A percentile compares a stretch with the other conserved stretches of the same genome.
Conservation (phyloP, 2,113 vertebrate genomes). For the Tetrax tetrax region DNA sequence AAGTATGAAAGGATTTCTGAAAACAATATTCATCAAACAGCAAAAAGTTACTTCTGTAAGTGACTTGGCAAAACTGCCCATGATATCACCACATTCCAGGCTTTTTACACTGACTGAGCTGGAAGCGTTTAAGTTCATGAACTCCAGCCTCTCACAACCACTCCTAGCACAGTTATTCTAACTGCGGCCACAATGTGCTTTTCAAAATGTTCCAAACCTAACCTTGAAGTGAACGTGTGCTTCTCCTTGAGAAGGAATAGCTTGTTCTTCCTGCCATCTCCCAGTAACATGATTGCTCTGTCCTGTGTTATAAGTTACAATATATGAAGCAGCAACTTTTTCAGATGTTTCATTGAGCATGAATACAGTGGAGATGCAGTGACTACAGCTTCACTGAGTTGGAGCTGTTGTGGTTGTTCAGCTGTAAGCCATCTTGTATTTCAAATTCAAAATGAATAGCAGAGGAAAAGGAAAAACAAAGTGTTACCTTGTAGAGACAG, state of each 20-base stretch:
- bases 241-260: background rate
- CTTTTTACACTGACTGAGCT: constrained; percentile 35
- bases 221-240: background rate
- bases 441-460: background rate
- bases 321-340: background rate
- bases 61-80: constrained; percentile 37
- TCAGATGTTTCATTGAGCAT: background rate
- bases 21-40: background rate
- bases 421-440: background rate
- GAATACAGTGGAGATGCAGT: background rate
- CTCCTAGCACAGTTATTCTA: background rate
- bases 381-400: background rate
- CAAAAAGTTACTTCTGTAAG: constrained; percentile 3
- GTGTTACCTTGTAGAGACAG: background rate
- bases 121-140: constrained; percentile 48
- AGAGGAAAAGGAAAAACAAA: background rate
- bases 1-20: constrained; percentile 12
- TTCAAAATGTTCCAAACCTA: background rate
- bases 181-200: background rate
- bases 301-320: background rate
- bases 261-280: background rate
- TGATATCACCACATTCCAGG: constrained; percentile 67
- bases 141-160: constrained; percentile 25
- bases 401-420: background rate
- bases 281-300: accelerated